Conservation (phyloP, 2,113 vertebrate genomes). For the Megalops atlanticus region DNA sequence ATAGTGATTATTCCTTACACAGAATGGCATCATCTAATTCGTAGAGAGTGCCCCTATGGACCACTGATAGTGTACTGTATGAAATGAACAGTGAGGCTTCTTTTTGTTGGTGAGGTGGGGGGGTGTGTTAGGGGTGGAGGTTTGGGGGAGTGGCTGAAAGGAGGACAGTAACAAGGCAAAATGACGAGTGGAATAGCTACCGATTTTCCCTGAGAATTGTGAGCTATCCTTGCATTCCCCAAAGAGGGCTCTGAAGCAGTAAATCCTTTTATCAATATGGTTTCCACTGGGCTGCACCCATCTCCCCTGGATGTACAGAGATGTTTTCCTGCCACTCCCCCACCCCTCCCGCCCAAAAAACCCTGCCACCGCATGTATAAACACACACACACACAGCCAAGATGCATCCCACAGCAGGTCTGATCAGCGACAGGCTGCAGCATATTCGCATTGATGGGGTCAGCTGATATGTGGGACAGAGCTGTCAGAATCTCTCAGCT, state of each 20-base stretch:
- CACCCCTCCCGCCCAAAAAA: background rate
- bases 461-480: conserved; percentile 65
- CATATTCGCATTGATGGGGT: conserved; percentile 61
- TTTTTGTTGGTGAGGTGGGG: background rate
- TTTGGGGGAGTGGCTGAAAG: background rate
- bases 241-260: conserved; percentile 46
- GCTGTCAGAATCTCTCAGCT: conserved; percentile 48
- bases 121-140: background rate
- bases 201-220: conserved; percentile 31
- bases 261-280: conserved; percentile 54
- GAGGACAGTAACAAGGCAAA: conserved; percentile 43
- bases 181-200: conserved; percentile 35
- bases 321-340: background rate
- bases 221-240: conserved; percentile 37
- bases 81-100: conserved; percentile 33
- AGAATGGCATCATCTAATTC: conserved; percentile 39
- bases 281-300: conserved; percentile 43
- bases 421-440: conserved; percentile 55
- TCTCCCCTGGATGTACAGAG: conserved; percentile 36
- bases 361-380: background rate
- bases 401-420: conserved; percentile 31
- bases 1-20: conserved; percentile 51
- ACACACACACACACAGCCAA: conserved; percentile 19
- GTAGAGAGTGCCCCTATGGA: conserved; percentile 26
- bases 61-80: conserved; percentile 29